Percentiles rank a stretch among this genome's conserved stretches.
Conservation (phyloP, 2,113 vertebrate genomes). For the Cottus gobio region DNA sequence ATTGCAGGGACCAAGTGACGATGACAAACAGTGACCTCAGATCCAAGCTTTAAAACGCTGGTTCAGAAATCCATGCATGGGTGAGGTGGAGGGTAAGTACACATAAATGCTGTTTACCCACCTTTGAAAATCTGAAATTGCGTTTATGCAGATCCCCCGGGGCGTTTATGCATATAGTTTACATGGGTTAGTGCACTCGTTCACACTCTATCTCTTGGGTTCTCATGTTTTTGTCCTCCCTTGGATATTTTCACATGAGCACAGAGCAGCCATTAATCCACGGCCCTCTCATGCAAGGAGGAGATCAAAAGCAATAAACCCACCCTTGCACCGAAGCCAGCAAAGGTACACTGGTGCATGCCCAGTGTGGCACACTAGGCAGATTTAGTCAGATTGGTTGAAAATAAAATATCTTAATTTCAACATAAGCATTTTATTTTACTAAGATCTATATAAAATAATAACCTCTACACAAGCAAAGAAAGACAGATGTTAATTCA, state of each 20-base stretch:
- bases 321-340: neutral
- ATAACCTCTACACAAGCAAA: neutral
- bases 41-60: neutral
- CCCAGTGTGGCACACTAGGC: neutral
- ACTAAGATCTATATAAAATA: neutral
- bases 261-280: conserved; percentile 17
- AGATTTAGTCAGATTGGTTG: neutral
- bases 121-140: conserved; percentile 17
- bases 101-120: conserved; percentile 31
- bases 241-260: conserved; percentile 24
- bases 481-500: neutral
- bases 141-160: conserved; percentile 26
- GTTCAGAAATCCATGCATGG: conserved; percentile 1
- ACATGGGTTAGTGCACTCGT: conserved; percentile 22
- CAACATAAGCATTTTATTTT: neutral
- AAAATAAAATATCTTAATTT: neutral
- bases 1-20: neutral
- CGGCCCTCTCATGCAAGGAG: neutral
- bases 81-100: conserved; percentile 7
- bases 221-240: conserved; percentile 12
- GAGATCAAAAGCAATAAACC: conserved; percentile 2
- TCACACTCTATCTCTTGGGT: conserved; percentile 17
- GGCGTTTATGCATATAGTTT: conserved; percentile 26
- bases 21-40: neutral
- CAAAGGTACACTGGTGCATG: neutral